Conservation (phyloP, 2,113 vertebrate genomes). For the Aythya baeri region DNA sequence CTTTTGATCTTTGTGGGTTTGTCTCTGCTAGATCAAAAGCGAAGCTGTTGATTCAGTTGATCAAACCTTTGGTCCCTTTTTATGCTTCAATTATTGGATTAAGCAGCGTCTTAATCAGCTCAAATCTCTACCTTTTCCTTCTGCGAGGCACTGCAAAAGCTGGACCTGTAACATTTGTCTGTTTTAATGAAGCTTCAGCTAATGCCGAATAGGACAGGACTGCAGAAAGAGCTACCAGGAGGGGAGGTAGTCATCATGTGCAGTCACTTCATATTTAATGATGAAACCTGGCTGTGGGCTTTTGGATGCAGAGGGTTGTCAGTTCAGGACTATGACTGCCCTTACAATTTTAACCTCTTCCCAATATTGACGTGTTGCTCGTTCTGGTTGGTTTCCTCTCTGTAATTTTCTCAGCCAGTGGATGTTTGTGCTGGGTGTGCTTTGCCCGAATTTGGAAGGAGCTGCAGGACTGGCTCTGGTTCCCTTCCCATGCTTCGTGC, state of each 20-base stretch:
- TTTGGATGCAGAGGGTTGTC: neutral
- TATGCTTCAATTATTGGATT: neutral
- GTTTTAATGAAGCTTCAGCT: neutral
- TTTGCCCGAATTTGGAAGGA: neutral
- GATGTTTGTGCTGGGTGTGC: neutral
- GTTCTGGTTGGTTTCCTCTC: neutral
- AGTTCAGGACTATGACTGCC: neutral
- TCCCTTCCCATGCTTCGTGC: neutral
- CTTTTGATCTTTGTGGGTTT: constrained; percentile 32
- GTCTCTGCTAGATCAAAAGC: constrained; percentile 14
- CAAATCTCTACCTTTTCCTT: neutral
- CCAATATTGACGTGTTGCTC: neutral
- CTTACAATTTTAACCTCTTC: neutral
- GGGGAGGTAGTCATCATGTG: neutral
- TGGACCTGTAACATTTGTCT: neutral
- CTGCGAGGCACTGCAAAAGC: neutral
- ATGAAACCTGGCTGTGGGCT: neutral
- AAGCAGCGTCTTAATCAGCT: constrained; percentile 24
- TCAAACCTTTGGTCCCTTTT: neutral
- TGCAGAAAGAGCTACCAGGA: neutral
- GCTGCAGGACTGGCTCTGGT: neutral
- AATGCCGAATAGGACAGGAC: neutral
- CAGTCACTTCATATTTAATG: neutral
- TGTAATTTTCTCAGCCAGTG: neutral
- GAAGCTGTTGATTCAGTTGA: constrained; percentile 47